Percentiles rank a stretch among this genome's conserved stretches.
These are phyloP conservation scores for Norana najaformis DNA, from an alignment of 2,888 invertebrate genomes.

Conservation along the genomic window DNA sequence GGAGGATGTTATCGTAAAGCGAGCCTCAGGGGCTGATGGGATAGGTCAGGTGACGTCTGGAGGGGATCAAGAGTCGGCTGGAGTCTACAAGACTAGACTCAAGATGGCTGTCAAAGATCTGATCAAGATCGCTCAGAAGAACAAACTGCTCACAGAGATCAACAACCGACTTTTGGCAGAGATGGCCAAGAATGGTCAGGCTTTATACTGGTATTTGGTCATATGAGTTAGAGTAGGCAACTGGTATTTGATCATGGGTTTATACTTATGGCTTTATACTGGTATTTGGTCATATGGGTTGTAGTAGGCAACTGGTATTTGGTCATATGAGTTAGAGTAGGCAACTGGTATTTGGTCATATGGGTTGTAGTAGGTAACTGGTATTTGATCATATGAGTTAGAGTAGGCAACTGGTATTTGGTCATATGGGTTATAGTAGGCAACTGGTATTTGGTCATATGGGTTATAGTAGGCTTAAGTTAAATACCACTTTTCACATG, in stretches of 20 bases:
- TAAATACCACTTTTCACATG: too few relatives aligned
- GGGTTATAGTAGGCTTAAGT: too few relatives aligned
- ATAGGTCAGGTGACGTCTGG: not conserved
- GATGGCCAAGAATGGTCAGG: conserved; percentile 50
- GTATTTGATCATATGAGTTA: not conserved
- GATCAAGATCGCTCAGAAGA: conserved; percentile 56
- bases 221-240: not conserved
- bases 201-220: not conserved
- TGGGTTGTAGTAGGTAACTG: too few relatives aligned
- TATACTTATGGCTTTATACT: not conserved
- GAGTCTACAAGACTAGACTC: conserved; percentile 52
- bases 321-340: too few relatives aligned
- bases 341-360: too few relatives aligned
- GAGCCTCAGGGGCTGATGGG: not conserved
- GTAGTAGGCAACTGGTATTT: too few relatives aligned
- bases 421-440: not conserved
- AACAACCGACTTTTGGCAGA: conserved; percentile 59
- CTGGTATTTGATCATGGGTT: too few relatives aligned
- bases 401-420: too few relatives aligned
- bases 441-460: too few relatives aligned
- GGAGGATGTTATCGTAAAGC: conserved; percentile 56
- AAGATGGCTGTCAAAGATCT: conserved; percentile 56
- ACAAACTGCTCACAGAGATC: conserved; percentile 59
- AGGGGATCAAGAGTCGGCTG: conserved; percentile 26
- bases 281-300: too few relatives aligned